phyloP scores from a whole-genome alignment of 2,797 vertebrate species.

The Loris lydekkerianus region DNA sequence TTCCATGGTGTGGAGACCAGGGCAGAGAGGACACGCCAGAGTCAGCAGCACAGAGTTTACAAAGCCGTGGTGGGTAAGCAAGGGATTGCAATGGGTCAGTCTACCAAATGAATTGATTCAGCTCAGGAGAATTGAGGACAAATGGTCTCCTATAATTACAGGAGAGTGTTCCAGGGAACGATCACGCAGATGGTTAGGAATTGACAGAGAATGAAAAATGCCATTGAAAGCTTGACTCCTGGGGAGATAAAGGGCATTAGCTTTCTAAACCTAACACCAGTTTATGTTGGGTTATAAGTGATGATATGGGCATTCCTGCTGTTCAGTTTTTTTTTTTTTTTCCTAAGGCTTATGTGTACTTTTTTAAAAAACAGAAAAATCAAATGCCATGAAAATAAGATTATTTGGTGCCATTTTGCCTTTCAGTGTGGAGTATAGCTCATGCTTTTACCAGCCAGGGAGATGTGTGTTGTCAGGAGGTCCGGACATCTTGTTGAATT shows the following conservation, averaged over 20 bases:
- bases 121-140: neutral
- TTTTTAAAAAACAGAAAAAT: neutral
- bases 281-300: neutral
- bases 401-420: neutral
- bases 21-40: neutral
- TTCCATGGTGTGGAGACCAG: too few species aligned
- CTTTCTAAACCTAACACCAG: neutral
- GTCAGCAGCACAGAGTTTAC: neutral
- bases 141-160: neutral
- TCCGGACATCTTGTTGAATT: neutral
- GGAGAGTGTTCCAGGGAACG: neutral
- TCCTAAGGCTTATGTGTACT: neutral
- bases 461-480: neutral
- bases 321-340: too few species aligned
- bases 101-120: neutral
- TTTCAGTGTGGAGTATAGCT: neutral
- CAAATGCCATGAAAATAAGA: neutral
- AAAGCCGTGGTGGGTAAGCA: neutral
- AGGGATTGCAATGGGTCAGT: neutral
- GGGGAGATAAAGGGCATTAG: neutral
- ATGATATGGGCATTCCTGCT: neutral
- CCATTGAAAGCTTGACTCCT: too few species aligned
- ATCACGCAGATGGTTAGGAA: neutral
- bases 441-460: accelerated
- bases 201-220: neutral